phyloP scores from a whole-genome alignment of 1,140 invertebrate species.

The Macrostomum lignano region DNA sequence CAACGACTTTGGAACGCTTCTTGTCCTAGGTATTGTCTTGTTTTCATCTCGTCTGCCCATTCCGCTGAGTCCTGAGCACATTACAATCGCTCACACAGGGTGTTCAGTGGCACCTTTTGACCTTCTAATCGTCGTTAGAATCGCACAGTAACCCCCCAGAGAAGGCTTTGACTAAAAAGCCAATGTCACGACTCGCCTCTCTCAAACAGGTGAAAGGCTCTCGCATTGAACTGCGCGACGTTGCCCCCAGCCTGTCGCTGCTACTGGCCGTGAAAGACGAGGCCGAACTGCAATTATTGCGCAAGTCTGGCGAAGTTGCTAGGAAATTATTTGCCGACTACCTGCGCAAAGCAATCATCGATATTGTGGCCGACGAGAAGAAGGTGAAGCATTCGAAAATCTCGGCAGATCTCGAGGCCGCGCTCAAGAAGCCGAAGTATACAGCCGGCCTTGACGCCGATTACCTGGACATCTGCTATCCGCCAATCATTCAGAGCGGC shows the following conservation, averaged over 20 bases:
- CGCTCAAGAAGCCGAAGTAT: constrained; percentile 54
- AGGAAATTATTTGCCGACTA: constrained; percentile 83
- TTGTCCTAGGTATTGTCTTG: too few species aligned
- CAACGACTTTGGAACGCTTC: too few species aligned
- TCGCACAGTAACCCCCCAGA: neutral
- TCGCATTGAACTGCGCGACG: constrained; percentile 32
- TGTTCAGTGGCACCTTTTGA: too few species aligned
- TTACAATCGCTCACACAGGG: too few species aligned
- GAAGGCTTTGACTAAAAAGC: constrained; percentile 1
- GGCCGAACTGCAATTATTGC: constrained; percentile 57
- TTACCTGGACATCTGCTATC: constrained; percentile 83
- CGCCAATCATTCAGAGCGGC: constrained; percentile 87
- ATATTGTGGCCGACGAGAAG: constrained; percentile 62
- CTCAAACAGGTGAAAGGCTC: neutral
- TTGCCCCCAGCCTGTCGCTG: constrained; percentile 50
- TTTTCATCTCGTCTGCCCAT: too few species aligned
- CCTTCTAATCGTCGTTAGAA: too few species aligned
- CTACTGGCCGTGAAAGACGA: constrained; percentile 84
- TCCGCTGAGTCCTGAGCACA: too few species aligned
- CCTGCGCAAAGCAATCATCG: constrained; percentile 85
- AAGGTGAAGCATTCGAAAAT: constrained; percentile 67
- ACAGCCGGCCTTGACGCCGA: constrained; percentile 50
- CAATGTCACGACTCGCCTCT: neutral
- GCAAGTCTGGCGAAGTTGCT: constrained; percentile 66
- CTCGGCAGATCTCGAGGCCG: constrained; percentile 66